A percentile compares a stretch with the other conserved stretches of the same genome.
Conservation (phyloP, 2,888 invertebrate species). For the Blastobasis adustella region DNA sequence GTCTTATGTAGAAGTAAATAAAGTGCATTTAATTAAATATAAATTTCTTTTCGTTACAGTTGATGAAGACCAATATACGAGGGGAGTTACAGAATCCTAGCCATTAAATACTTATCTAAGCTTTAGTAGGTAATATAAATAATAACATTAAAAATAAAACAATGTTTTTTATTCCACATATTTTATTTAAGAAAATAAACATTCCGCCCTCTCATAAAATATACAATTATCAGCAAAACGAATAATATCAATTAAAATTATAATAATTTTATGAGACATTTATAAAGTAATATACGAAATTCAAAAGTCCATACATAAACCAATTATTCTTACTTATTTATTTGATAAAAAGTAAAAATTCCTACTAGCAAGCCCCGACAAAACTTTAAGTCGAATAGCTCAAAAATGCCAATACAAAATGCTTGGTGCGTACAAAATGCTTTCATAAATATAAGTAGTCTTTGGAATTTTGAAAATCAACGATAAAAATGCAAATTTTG, state of each 20-base stretch:
- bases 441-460: neutral
- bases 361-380: too few species aligned
- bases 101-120: slow-evolving; percentile 9
- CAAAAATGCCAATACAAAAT: neutral
- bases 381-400: too few species aligned
- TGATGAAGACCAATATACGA: slow-evolving; percentile 61
- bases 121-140: neutral
- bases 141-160: neutral
- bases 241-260: neutral
- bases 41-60: slow-evolving; percentile 32
- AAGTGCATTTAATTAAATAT: too few species aligned
- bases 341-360: too few species aligned
- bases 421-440: neutral
- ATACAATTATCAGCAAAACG: neutral
- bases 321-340: too few species aligned
- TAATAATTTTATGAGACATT: slow-evolving; percentile 1
- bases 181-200: slow-evolving; percentile 21
- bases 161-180: neutral
- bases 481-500: slow-evolving; percentile 4
- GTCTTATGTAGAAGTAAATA: too few species aligned
- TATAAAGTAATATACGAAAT: neutral
- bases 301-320: neutral
- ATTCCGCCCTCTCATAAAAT: slow-evolving; percentile 15
- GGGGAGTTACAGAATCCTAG: slow-evolving; percentile 52
- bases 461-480: slow-evolving; percentile 3